Evolutionary conservation across 2,888 invertebrate genomes (phyloP), one percentile per base, ranked within the genome.

Genomic region (Oegoconia quadripuncta): DNA sequence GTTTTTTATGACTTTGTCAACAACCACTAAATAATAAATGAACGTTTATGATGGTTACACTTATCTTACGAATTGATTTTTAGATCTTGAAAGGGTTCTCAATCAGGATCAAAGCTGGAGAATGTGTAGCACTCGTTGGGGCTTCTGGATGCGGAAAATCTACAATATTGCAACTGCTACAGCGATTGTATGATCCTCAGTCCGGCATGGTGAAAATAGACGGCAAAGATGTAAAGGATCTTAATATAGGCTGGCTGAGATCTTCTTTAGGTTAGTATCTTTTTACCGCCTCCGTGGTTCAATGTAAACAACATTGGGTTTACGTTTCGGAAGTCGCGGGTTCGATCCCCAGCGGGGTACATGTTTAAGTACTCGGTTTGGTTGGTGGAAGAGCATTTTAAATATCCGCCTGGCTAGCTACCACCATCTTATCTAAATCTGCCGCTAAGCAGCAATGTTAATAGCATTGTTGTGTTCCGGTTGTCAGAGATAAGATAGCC

Each of bases 141-240:
- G 90, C 92, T 9, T 93, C 92, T 8, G 95, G 95, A 0, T 95
- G 95, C 65, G 95, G 95, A 2, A 95, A 95, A 71, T 93, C 93
- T 1, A 95, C 95, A 0, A 90, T 93, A 34, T 76, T 95, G 29
- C 95, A 95, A 57, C 78, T 96, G 8, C 79, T 93, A 39, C 93
- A 93, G 55, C 79, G 94, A 39, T 88, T 94, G 44, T 95, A 94
- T 59, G 93, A 94, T 60, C 91, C 93, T 0, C 51, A 59, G 1
- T 63, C 81, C 5, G 91, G 91, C 1, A 63, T 62, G 53, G 91
- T 93, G 2, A 81, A 86, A 41, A 67, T 94, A 8, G 94, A 94
- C 54, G 92, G 91, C 0, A 88, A 86, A 16, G 90, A 94, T 62
- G 72, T 95, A 12, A 89, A 89, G 32, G 88, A 89, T 32, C 72